Conservation (phyloP, 2,113 vertebrate species). For the Otus sunia region DNA sequence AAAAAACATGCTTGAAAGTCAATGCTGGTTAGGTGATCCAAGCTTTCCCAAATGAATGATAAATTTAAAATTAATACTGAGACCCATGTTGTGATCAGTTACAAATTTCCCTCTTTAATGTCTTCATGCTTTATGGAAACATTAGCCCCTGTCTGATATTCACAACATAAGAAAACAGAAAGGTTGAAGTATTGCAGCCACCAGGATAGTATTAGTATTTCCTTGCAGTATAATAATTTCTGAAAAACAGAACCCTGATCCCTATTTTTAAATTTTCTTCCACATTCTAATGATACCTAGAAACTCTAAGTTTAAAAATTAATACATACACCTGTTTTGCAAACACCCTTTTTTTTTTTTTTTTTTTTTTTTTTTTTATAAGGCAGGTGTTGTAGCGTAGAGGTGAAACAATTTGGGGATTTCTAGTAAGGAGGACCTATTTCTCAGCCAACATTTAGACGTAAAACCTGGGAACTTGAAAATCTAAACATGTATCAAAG, state of each 20-base stretch:
- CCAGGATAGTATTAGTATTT: neutral
- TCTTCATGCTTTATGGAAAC: neutral
- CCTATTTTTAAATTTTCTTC: neutral
- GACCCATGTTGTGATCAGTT: neutral
- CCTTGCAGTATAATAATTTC: neutral
- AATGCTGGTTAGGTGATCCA: neutral
- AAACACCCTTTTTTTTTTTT: fast-evolving
- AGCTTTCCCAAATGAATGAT: neutral
- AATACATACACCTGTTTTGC: neutral
- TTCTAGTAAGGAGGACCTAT: neutral
- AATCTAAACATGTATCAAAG: neutral
- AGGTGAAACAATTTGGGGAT: neutral
- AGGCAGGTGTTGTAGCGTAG: fast-evolving
- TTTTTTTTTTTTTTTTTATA: neutral
- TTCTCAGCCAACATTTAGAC: neutral
- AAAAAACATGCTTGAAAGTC: neutral
- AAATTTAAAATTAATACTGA: neutral
- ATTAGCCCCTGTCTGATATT: neutral
- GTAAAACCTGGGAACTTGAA: neutral
- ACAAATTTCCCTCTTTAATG: neutral
- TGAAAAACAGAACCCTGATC: neutral
- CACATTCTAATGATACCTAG: neutral
- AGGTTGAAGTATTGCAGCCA: neutral
- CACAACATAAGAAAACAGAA: neutral
- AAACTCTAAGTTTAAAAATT: neutral